These are phyloP conservation scores for Polia nebulosa DNA, from an alignment of 2,888 invertebrate species.

Conservation along the genomic window DNA sequence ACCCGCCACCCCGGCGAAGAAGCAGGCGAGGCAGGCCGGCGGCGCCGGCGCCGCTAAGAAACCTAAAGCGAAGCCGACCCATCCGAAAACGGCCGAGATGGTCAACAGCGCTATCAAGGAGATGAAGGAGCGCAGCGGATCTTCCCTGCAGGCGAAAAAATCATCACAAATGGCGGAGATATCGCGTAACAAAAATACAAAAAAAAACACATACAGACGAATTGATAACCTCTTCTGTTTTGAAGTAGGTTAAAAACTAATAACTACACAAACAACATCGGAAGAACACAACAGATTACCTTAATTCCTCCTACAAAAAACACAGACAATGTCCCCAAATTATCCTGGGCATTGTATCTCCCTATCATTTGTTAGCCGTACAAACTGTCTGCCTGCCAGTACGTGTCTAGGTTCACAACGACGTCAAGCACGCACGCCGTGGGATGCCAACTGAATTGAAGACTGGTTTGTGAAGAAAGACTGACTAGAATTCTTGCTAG, in stretches of 20 bases:
- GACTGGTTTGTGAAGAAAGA: slow-evolving; percentile 3
- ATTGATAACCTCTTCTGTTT: no score
- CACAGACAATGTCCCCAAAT: slow-evolving; percentile 35
- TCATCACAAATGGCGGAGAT: no score
- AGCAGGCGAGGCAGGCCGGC: no score
- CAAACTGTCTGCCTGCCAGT: slow-evolving; percentile 21
- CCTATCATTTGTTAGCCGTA: slow-evolving; percentile 52
- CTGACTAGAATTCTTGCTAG: slow-evolving; percentile 28
- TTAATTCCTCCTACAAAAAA: background rate
- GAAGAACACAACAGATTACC: slow-evolving; percentile 11
- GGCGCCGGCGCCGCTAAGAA: no score
- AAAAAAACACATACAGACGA: no score
- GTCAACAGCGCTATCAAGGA: no score
- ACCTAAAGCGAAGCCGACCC: no score
- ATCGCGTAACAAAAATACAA: no score
- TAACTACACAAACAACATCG: background rate
- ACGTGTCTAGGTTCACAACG: slow-evolving; percentile 53
- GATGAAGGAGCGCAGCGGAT: no score
- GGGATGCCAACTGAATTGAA: slow-evolving; percentile 10
- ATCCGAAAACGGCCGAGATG: no score
- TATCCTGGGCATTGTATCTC: slow-evolving; percentile 21
- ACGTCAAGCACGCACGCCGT: background rate
- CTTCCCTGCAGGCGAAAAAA: no score
- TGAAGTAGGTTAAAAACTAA: background rate
- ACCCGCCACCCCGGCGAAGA: no score